Base-by-base conservation (phyloP, 1,140 invertebrate species). In the Eumeta japonica region DNA sequence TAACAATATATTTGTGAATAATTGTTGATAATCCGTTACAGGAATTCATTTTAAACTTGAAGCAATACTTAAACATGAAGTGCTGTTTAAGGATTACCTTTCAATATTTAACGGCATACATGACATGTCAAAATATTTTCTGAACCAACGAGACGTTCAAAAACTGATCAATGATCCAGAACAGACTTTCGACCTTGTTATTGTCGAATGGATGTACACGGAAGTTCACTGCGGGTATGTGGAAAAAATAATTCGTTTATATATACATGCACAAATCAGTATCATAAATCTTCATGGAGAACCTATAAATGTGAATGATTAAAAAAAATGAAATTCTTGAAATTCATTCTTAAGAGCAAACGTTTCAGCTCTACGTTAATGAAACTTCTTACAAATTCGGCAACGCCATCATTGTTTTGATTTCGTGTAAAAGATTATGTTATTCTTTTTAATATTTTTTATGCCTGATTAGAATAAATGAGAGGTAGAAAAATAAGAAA, bases 131-230 rank as follows among this genome's bases (percentile, higher is more conserved):
- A 58, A 45, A 19, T 58, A 62, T 16, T 17, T 55, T 3, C 40
- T 52, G 2, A 52, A 46, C 2, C 46, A 52, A 43, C 34, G 35
- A 1, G 38, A 50, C 0, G 27, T 62, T 13, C 44, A 62, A 28
- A 48, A 41, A 17, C 37, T 36, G 12, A 41, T 68, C 0, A 49
- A 32, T 12, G 54, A 68, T 24, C 51, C 55, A 0, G 49, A 50
- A 1, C 42, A 68, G 29, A 51, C 58, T 17, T 65, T 65, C 42
- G 64, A 68, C 33, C 49, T 43, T n/a, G 55, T 60, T 13, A 46
- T 68, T 24, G 11, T 57, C 0, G 64, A 68, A 24, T 68, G 56
- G 56, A 56, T 65, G 34, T 68, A 59, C 35, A 46, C 43, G 29
- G 54, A 63, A 20, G 16, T 53, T 10, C 18, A 47, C 32, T 46